Evolutionary conservation across 1,140 invertebrate genomes (phyloP).

Genomic region (Pseudachorutes palmiensis): DNA sequence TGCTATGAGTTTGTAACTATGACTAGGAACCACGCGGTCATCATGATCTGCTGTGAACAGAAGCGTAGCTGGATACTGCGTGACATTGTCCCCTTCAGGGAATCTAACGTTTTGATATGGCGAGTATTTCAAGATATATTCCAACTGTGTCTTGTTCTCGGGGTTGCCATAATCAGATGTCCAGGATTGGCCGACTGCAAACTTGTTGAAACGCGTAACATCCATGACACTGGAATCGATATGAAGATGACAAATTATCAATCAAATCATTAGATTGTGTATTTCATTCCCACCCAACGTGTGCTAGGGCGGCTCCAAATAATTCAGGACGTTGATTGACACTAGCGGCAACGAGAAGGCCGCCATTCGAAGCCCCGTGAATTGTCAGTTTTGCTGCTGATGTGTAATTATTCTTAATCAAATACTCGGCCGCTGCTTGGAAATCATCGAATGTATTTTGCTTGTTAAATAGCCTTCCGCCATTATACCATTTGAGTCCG

Average conservation of each 20-base stretch:
- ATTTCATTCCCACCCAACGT: slow-evolving; percentile 72
- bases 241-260: no score
- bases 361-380: slow-evolving; percentile 54
- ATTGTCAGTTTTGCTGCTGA: slow-evolving; percentile 64
- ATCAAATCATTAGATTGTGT: no score
- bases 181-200: slow-evolving; percentile 96
- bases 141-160: slow-evolving; percentile 77
- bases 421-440: slow-evolving; percentile 79
- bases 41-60: slow-evolving; percentile 54
- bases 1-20: slow-evolving; percentile 58
- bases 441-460: slow-evolving; percentile 98
- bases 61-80: slow-evolving; percentile 54
- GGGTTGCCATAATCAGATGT: slow-evolving; percentile 92
- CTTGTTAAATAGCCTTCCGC: slow-evolving; percentile 79
- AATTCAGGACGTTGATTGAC: slow-evolving; percentile 91
- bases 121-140: slow-evolving; percentile 83
- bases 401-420: slow-evolving; percentile 76
- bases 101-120: slow-evolving; percentile 84
- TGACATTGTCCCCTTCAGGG: slow-evolving; percentile 47
- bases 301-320: slow-evolving; percentile 78
- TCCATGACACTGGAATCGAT: slow-evolving; percentile 23
- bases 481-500: slow-evolving; percentile 93
- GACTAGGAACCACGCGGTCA: slow-evolving; percentile 52
- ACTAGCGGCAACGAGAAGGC: slow-evolving; percentile 69
- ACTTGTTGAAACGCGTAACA: slow-evolving; percentile 80